Percentiles rank a stretch among this genome's conserved stretches.
These are phyloP conservation scores for Eupsilia transversa DNA, from an alignment of 2,888 invertebrate genomes.

Conservation along the genomic window DNA sequence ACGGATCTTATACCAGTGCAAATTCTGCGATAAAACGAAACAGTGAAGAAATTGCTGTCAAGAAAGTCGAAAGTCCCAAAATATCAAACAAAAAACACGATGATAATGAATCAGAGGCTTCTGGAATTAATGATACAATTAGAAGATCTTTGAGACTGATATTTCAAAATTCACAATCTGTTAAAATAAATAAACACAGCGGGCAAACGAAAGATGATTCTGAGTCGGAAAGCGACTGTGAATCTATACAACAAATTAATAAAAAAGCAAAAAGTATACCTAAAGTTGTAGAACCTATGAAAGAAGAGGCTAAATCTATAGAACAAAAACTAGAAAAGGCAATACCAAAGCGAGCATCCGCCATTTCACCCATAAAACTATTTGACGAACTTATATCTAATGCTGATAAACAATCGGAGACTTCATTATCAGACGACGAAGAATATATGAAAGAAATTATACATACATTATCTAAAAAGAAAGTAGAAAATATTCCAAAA, in stretches of 20 bases:
- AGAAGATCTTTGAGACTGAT: conserved; percentile 30
- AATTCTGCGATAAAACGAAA: conserved; percentile 30
- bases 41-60: not conserved
- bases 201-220: conserved; percentile 7
- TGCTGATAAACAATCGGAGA: conserved; percentile 46
- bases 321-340: not conserved
- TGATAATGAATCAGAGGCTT: conserved; percentile 25
- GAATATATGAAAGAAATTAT: conserved; percentile 56
- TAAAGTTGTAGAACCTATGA: conserved; percentile 3
- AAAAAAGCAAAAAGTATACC: not conserved
- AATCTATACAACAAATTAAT: conserved; percentile 5
- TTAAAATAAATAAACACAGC: conserved; percentile 9
- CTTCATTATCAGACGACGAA: conserved; percentile 59
- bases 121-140: conserved; percentile 27
- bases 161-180: conserved; percentile 22
- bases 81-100: not conserved
- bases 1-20: conserved; percentile 23
- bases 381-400: conserved; percentile 66
- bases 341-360: conserved; percentile 52
- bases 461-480: conserved; percentile 46
- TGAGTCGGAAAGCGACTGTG: conserved; percentile 23
- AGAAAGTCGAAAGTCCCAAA: conserved; percentile 10
- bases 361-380: conserved; percentile 79
- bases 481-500: conserved; percentile 1
- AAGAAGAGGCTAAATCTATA: not conserved